Percentiles rank a stretch among this genome's conserved stretches.
Evolutionary conservation across 2,797 vertebrate species (phyloP).

Genomic region (Hydrolagus colliei): DNA sequence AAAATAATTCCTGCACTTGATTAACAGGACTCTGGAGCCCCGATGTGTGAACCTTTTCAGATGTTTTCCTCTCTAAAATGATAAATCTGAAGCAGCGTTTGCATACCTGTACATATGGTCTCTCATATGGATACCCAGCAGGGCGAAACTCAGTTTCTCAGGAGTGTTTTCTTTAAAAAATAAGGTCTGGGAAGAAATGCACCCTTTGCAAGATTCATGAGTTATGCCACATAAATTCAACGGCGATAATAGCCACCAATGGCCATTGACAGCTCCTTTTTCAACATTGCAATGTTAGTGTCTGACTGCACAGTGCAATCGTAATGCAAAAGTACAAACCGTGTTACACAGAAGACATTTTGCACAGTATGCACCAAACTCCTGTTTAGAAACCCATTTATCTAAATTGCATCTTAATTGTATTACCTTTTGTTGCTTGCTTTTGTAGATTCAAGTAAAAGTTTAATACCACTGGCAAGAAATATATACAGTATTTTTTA

Average conservation of each 20-base stretch:
- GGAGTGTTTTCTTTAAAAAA: not conserved
- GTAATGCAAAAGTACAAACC: not conserved
- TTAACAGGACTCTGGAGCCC: not conserved
- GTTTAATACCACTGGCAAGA: not conserved
- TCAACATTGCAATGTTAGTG: not conserved
- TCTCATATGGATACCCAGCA: too few species aligned
- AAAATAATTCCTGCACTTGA: not conserved
- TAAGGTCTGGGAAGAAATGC: not conserved
- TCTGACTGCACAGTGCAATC: not conserved
- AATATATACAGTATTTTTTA: not conserved
- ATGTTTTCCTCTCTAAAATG: not conserved
- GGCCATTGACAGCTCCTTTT: not conserved
- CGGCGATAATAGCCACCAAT: not conserved
- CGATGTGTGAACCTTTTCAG: not conserved
- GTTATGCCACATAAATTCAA: not conserved
- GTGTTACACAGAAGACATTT: too few species aligned
- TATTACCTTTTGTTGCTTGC: not conserved
- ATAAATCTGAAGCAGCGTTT: not conserved
- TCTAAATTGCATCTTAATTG: not conserved
- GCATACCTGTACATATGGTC: too few species aligned
- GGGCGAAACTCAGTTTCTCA: too few species aligned
- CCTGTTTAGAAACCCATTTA: not conserved
- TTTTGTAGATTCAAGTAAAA: constrained; percentile 8
- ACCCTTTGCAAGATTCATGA: not conserved
- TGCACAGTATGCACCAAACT: not conserved